Evolutionary conservation across 2,797 vertebrate species (phyloP).

Genomic region (Eulemur albifrons): DNA sequence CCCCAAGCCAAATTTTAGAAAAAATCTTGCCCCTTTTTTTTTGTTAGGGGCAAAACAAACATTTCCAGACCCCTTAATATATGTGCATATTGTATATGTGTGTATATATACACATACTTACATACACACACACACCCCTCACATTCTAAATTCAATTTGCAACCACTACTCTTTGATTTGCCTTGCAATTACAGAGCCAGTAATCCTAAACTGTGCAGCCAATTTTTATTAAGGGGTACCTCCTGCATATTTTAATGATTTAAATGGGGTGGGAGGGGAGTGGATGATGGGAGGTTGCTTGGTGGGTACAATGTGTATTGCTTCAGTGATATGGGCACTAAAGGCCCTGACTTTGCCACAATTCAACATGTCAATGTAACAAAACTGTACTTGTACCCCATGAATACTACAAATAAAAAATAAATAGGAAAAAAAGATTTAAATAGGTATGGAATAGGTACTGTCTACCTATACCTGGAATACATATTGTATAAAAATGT

Average conservation of each 20-base stretch:
- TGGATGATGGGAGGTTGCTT: background rate
- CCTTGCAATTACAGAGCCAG: background rate
- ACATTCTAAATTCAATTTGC: background rate
- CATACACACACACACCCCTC: background rate
- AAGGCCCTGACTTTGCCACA: background rate
- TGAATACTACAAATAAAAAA: background rate
- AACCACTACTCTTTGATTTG: constrained; percentile 30
- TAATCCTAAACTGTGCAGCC: background rate
- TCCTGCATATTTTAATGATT: constrained; percentile 6
- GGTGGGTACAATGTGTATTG: background rate
- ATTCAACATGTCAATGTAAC: background rate
- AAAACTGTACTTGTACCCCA: background rate
- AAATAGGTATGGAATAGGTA: background rate
- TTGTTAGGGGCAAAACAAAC: constrained; percentile 11
- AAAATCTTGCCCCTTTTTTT: background rate
- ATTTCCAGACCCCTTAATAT: background rate
- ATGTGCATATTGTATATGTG: background rate
- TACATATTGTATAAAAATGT: background rate
- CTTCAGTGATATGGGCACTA: background rate
- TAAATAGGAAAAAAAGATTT: background rate
- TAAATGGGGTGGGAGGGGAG: background rate
- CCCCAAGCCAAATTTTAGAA: constrained; percentile 32
- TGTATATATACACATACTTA: background rate
- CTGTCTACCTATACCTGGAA: background rate
- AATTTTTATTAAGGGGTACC: background rate